Evolutionary conservation across 2,113 vertebrate species (phyloP).

Genomic region (Lutjanus erythropterus): DNA sequence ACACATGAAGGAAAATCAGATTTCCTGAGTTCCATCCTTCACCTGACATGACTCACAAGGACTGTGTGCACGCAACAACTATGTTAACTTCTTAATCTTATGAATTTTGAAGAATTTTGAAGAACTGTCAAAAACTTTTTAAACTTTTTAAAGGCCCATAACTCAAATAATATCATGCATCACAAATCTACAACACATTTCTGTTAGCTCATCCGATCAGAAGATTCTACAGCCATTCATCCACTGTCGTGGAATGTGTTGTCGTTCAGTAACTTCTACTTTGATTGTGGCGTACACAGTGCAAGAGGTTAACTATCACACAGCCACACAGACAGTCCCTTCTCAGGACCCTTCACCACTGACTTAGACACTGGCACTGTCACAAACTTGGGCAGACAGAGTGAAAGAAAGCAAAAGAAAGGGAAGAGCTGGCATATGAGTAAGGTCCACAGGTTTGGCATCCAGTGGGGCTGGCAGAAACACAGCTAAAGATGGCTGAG

Average conservation of each 20-base stretch:
- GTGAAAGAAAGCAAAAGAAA: slow-evolving; percentile 58
- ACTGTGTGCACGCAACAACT: no score
- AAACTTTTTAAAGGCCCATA: no score
- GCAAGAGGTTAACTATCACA: slow-evolving; percentile 19
- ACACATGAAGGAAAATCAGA: no score
- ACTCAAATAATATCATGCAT: neutral
- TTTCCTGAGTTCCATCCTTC: no score
- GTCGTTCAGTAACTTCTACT: neutral
- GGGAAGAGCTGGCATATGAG: slow-evolving; percentile 64
- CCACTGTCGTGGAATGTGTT: neutral
- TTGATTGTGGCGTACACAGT: neutral
- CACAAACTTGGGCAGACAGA: slow-evolving; percentile 51
- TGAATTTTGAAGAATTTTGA: no score
- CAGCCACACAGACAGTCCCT: slow-evolving; percentile 28
- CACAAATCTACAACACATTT: neutral
- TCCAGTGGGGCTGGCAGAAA: slow-evolving; percentile 69
- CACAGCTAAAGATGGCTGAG: slow-evolving; percentile 71
- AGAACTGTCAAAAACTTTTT: no score
- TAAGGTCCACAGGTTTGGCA: slow-evolving; percentile 75
- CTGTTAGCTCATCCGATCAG: neutral
- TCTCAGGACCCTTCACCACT: slow-evolving; percentile 56
- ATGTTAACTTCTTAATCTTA: no score
- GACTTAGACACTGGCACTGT: slow-evolving; percentile 54
- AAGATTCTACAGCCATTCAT: neutral
- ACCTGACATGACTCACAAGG: no score